A percentile compares a stretch with the other conserved stretches of the same genome.
phyloP scores from a whole-genome alignment of 2,113 vertebrate species.

The Syngnathus typhle region DNA sequence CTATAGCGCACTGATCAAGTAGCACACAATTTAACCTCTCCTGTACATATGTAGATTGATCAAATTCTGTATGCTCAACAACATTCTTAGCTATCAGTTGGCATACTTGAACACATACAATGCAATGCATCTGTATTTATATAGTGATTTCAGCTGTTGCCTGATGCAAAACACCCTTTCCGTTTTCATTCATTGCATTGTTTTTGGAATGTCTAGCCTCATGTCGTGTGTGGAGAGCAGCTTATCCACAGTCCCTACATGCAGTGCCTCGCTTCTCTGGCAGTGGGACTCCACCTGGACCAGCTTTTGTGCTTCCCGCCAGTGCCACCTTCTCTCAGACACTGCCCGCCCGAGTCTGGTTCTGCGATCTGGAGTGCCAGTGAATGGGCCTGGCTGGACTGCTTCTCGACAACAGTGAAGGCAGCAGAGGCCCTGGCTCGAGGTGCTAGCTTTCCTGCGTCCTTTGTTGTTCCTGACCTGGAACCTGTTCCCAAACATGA shows the following conservation, averaged over 20 bases:
- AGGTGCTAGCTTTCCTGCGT: conserved; percentile 84
- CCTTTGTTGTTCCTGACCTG: conserved; percentile 88
- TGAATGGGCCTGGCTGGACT: conserved; percentile 95
- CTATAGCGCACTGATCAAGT: too few species aligned
- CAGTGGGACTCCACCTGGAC: conserved; percentile 90
- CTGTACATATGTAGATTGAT: not conserved
- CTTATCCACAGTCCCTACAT: conserved; percentile 96
- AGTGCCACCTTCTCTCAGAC: conserved; percentile 77
- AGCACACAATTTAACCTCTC: too few species aligned
- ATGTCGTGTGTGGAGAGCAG: conserved; percentile 95
- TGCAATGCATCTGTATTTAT: too few species aligned
- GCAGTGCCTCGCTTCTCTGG: conserved; percentile 92
- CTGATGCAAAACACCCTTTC: not conserved
- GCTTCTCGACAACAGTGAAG: conserved; percentile 93
- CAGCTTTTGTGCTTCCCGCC: conserved; percentile 83
- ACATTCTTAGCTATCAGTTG: not conserved
- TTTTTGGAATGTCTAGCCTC: conserved; percentile 72
- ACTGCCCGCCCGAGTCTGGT: conserved; percentile 74
- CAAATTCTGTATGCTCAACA: not conserved
- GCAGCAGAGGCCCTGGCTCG: conserved; percentile 90
- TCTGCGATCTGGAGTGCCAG: conserved; percentile 76
- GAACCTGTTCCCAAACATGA: conserved; percentile 92
- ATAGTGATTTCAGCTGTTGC: not conserved
- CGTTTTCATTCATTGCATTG: not conserved
- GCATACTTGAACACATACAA: too few species aligned